Evolutionary conservation across 2,888 invertebrate species (phyloP), one percentile per base, ranked within the genome.

Genomic region (Eudemis profundana): DNA sequence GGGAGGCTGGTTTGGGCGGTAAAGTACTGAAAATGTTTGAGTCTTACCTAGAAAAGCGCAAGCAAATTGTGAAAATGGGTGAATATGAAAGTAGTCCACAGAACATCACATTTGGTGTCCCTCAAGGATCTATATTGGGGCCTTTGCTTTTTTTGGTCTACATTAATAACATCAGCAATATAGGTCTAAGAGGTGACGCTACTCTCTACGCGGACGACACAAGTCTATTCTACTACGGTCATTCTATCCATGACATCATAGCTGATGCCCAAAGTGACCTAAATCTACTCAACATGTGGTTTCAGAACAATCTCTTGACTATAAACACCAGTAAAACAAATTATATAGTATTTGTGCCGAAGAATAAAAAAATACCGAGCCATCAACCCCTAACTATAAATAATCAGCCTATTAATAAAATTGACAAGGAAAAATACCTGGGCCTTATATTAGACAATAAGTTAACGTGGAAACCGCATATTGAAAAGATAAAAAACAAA

Each of bases 71-170:
- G 1, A 46, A 36, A 29, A 46, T 47, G 1, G 21, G 14, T 0
- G 19, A 59, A 23, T 47, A 36, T 36, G 19, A 59, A 14, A 59
- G 46, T 14, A 10, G n/a, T 7, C 10, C 47, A 5, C 29, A 33
- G 36, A 46, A 19, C 4, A n/a, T 38, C 12, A 21, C 10, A 1
- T 59, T 36, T 21, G 59, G 59, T 10, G 47, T 47, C 7, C 46
- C 47, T 1, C 59, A 59, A 23, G 47, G 59, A 8, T 59, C 47
- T n/a, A n/a, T n/a, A n/a, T n/a, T n/a, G n/a, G n/a, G n/a, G n/a
- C n/a, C n/a, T n/a, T n/a, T n/a, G n/a, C n/a, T n/a, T n/a, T n/a
- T n/a, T n/a, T n/a, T n/a, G n/a, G n/a, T n/a, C n/a, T n/a, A n/a
- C n/a, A n/a, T n/a, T n/a, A n/a, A n/a, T n/a, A n/a, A n/a, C n/a